A percentile compares a stretch with the other conserved stretches of the same genome.
Evolutionary conservation across 2,113 vertebrate species (phyloP).

Genomic region (Barnardius zonarius): DNA sequence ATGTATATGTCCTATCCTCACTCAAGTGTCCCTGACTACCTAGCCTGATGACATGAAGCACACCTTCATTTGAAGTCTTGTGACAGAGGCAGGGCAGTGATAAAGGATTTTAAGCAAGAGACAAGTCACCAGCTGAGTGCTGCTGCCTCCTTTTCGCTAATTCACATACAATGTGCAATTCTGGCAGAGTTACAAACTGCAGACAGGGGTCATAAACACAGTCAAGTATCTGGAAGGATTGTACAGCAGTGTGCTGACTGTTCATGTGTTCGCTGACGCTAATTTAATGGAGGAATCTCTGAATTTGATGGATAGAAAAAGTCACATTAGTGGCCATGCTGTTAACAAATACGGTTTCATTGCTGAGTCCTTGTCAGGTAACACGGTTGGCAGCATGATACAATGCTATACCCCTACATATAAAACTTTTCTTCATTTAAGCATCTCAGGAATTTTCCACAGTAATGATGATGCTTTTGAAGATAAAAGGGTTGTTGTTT

Average conservation of each 20-base stretch:
- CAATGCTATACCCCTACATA: background rate
- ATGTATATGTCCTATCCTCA: fast-evolving
- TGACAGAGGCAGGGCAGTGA: background rate
- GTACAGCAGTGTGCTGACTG: background rate
- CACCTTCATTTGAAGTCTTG: fast-evolving
- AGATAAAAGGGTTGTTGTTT: background rate
- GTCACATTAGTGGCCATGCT: background rate
- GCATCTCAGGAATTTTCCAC: background rate
- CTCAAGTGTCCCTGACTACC: too few species aligned
- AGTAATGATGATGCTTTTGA: background rate
- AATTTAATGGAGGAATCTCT: background rate
- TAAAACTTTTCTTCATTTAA: background rate
- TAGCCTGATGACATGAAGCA: background rate
- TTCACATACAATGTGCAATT: fast-evolving
- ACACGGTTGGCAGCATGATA: background rate
- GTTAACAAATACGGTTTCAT: background rate
- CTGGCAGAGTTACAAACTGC: background rate
- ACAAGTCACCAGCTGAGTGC: too few species aligned
- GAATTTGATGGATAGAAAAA: background rate
- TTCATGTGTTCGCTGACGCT: background rate
- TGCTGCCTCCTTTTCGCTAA: background rate
- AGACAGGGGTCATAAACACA: background rate
- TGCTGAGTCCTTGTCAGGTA: background rate
- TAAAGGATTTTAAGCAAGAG: background rate
- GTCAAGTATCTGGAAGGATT: background rate